Evolutionary conservation across 2,888 invertebrate genomes (phyloP).

Genomic region (Heterodera filipjevi): DNA sequence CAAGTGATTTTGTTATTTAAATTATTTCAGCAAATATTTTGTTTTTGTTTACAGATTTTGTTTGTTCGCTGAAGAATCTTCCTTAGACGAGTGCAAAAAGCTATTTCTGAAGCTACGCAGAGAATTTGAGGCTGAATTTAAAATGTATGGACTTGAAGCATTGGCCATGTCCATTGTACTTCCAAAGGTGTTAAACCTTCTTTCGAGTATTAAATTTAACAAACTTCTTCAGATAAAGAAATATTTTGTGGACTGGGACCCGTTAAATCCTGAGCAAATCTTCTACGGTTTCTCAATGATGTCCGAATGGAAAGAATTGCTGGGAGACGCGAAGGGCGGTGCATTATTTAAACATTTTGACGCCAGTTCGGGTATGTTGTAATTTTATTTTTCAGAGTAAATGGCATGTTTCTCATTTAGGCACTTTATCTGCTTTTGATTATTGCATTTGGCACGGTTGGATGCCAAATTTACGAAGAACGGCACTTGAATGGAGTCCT

Average conservation of each 20-base stretch:
- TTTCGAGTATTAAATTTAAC: no score
- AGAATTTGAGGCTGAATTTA: constrained; percentile 74
- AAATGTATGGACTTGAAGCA: constrained; percentile 80
- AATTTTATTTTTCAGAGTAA: not conserved
- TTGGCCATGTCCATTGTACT: constrained; percentile 83
- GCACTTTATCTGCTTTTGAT: constrained; percentile 75
- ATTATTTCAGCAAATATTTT: constrained; percentile 32
- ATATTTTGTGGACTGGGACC: constrained; percentile 80
- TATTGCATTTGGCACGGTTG: constrained; percentile 86
- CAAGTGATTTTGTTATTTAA: constrained; percentile 28
- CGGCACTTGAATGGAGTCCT: constrained; percentile 76
- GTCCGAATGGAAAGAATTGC: constrained; percentile 38
- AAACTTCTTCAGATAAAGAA: constrained; percentile 78
- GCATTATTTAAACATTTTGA: constrained; percentile 36
- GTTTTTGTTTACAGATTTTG: constrained; percentile 24
- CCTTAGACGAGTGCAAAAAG: constrained; percentile 71
- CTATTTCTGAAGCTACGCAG: constrained; percentile 72
- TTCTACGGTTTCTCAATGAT: constrained; percentile 33
- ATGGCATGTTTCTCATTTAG: constrained; percentile 15
- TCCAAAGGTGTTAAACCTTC: constrained; percentile 71
- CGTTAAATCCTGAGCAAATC: constrained; percentile 78
- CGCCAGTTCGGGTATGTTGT: constrained; percentile 25
- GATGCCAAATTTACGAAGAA: constrained; percentile 76
- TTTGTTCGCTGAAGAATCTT: not conserved
- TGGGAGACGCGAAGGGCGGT: constrained; percentile 18